Evolutionary conservation across 2,113 vertebrate species (phyloP).

Genomic region (Eublepharis macularius): DNA sequence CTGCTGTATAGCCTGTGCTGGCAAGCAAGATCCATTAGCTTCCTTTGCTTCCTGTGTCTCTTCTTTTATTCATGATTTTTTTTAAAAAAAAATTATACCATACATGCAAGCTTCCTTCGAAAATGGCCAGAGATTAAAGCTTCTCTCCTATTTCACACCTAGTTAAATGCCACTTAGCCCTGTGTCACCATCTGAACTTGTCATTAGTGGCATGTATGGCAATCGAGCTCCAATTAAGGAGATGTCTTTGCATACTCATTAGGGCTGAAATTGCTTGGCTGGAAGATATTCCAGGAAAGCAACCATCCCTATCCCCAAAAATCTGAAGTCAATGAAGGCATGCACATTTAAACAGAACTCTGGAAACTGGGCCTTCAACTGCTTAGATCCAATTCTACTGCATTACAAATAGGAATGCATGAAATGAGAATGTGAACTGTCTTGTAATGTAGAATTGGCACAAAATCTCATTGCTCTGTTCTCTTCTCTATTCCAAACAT

Average conservation of each 20-base stretch:
- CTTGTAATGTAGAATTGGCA: not conserved
- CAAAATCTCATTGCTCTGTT: not conserved
- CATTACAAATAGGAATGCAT: not conserved
- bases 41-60: constrained; percentile 21
- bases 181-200: constrained; percentile 1
- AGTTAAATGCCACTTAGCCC: constrained; percentile 20
- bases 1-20: not conserved
- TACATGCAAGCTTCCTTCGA: not conserved
- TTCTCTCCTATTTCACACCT: constrained; percentile 21
- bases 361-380: not conserved
- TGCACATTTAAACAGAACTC: not conserved
- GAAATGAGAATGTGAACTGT: not conserved
- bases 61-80: constrained; percentile 34
- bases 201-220: not conserved
- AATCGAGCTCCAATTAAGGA: not conserved
- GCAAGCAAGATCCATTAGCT: constrained; percentile 14
- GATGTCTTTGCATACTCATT: not conserved
- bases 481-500: not conserved
- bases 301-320: not conserved
- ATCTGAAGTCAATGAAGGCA: not conserved
- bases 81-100: not conserved
- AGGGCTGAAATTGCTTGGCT: not conserved
- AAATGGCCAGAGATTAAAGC: constrained; percentile 21
- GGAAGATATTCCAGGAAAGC: not conserved
- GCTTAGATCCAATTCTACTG: not conserved